Evolutionary conservation across 2,888 invertebrate genomes (phyloP), one percentile per base, ranked within the genome.

Genomic region (Timema podura): DNA sequence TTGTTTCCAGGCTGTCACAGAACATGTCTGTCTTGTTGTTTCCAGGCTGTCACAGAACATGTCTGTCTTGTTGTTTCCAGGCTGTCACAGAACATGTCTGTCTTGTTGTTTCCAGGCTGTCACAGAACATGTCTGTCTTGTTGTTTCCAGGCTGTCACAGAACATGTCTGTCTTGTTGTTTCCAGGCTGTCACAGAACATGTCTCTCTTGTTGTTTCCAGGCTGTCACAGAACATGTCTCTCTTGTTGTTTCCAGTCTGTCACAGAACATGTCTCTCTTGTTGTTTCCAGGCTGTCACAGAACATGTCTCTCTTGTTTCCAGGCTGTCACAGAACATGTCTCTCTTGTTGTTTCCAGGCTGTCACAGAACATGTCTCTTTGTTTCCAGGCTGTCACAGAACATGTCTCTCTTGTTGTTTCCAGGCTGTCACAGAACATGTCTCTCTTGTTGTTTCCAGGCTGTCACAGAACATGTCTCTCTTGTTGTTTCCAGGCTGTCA

Each of bases 81-180:
- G 69, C 69, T 73, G 65, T 47, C 64, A 51, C 30, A 48, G 1
- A 69, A 65, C n/a, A 68, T 74, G 59, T 71, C 64, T 48, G 68
- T 74, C 73, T 68, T n/a, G 47, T 49, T 57, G 45, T 44, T 57
- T 65, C 54, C 72, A 72, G 71, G 69, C 69, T 73, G 65, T 47
- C 64, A 51, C 30, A 48, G 1, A 69, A 65, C n/a, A 68, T 74
- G 59, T 71, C 64, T 48, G 68, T 74, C 73, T 68, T n/a, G 47
- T 49, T 57, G 45, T 44, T 57, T 65, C 54, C 72, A 72, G 71
- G 69, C 69, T 73, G 65, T 47, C 64, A 51, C 30, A 48, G 1
- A 69, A 65, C n/a, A 68, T 74, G 59, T 71, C 64, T 48, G 68
- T 74, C 73, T 68, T n/a, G 47, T 49, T 57, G 45, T 44, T 57